Base-by-base conservation (phyloP, 2,888 invertebrate species). In the Ochropacha duplaris region DNA sequence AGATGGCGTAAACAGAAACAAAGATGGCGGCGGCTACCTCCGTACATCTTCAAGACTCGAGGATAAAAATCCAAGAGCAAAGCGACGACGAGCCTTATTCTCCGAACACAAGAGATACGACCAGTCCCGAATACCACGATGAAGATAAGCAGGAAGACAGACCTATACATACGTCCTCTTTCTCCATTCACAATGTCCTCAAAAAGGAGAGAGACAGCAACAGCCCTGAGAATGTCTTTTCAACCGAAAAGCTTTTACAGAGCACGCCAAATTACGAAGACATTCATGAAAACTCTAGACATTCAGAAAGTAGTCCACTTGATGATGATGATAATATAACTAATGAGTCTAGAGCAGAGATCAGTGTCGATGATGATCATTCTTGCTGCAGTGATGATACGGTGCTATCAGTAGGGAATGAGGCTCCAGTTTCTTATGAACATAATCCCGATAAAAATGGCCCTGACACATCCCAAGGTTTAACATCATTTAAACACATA, bases 401-500 rank as follows among this genome's bases (percentile, higher is more conserved):
- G 50, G 97, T 96, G 4, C 79, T 97, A 34, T 97, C 96, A 69
- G 97, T 97, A 65, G 96, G 97, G 6, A 96, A 96, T 78, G 97
- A 97, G 72, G 95, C 94, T 1, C 93, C 94, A 22, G 88, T 94
- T 4, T n/a, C 6, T 8, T 91, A 93, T 2, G 81, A 72, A 39
- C 88, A 78, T 28, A 78, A 31, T 31, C 31, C 31, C 11, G 83
- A 84, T 3, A 84, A 87, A 44, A 85, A 77, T 60, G 65, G 71
- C 14, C 74, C 79, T 2, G 78, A 84, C 26, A 72, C 83, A 14
- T 74, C 79, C 0, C 90, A 86, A 65, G 87, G 87, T 0, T 74
- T 94, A n/a, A 90, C 94, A 0, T 94, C 94, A 0, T 95, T 95
- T 65, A 94, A 94, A 73, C 95, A 95, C 62, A 95, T 95, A 69